These are phyloP conservation scores for Drosophila ochracea DNA, from an alignment of 2,888 invertebrate species.

Conservation along the genomic window DNA sequence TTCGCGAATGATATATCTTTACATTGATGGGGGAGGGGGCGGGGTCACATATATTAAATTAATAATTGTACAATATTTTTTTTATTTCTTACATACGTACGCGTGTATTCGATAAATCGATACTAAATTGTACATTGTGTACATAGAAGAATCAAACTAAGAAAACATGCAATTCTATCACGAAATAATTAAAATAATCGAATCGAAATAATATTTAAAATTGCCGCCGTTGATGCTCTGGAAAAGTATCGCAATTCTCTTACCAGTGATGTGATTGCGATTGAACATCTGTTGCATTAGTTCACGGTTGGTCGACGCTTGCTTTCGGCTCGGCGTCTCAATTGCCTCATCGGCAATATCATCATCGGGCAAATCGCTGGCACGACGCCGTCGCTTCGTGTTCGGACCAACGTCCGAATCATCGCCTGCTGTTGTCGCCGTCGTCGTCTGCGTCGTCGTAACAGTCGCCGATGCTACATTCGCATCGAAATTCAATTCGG, in stretches of 20 bases:
- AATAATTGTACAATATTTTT: constrained; percentile 1
- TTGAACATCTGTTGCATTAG: constrained; percentile 83
- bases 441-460: background rate
- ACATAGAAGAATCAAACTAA: background rate
- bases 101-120: background rate
- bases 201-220: background rate
- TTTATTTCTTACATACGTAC: background rate
- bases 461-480: background rate
- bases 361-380: constrained; percentile 28
- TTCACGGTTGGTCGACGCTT: constrained; percentile 64
- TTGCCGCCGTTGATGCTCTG: constrained; percentile 2
- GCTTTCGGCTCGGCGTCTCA: constrained; percentile 14
- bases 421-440: background rate
- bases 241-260: constrained; percentile 69
- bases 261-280: constrained; percentile 85
- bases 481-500: constrained; percentile 10
- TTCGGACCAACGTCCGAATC: background rate
- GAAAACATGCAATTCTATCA: background rate
- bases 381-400: background rate
- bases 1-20: constrained; percentile 16
- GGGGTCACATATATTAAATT: background rate
- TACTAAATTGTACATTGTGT: background rate
- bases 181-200: background rate
- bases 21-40: constrained; percentile 7
- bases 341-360: constrained; percentile 17